A percentile compares a stretch with the other conserved stretches of the same genome.
These are phyloP conservation scores for Amiota communis DNA, from an alignment of 2,888 invertebrate genomes.

Conservation along the genomic window DNA sequence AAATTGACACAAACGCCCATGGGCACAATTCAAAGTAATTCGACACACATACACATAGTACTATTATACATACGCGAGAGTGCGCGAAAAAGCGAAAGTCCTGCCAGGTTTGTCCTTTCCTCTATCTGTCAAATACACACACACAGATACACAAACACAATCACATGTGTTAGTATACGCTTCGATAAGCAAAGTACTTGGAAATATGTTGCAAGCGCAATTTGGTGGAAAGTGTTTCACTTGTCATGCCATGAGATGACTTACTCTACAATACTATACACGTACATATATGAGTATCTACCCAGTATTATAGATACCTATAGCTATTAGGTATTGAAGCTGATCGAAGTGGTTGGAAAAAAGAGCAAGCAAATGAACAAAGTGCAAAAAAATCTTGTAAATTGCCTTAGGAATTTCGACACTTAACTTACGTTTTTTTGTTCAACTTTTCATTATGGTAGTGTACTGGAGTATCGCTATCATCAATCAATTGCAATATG, in stretches of 20 bases:
- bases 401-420: slow-evolving; percentile 14
- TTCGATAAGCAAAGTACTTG: slow-evolving; percentile 28
- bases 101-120: slow-evolving; percentile 10
- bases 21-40: slow-evolving; percentile 65
- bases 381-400: slow-evolving; percentile 2
- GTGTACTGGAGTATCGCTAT: neutral
- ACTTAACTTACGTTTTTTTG: slow-evolving; percentile 14
- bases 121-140: neutral
- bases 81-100: slow-evolving; percentile 26
- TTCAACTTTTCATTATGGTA: neutral
- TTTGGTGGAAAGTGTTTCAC: slow-evolving; percentile 29
- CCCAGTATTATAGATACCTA: too few species aligned
- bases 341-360: neutral
- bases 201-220: slow-evolving; percentile 28
- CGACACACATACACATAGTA: slow-evolving; percentile 36
- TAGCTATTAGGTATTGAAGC: neutral
- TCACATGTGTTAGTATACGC: slow-evolving; percentile 9
- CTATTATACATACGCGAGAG: slow-evolving; percentile 23
- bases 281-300: neutral
- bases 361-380: neutral
- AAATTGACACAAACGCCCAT: slow-evolving; percentile 70
- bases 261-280: neutral
- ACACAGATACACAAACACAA: too few species aligned
- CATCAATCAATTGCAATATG: slow-evolving; percentile 2
- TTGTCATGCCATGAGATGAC: slow-evolving; percentile 22